Conservation (phyloP, 2,888 invertebrate genomes). For the Heliconius cydno region DNA sequence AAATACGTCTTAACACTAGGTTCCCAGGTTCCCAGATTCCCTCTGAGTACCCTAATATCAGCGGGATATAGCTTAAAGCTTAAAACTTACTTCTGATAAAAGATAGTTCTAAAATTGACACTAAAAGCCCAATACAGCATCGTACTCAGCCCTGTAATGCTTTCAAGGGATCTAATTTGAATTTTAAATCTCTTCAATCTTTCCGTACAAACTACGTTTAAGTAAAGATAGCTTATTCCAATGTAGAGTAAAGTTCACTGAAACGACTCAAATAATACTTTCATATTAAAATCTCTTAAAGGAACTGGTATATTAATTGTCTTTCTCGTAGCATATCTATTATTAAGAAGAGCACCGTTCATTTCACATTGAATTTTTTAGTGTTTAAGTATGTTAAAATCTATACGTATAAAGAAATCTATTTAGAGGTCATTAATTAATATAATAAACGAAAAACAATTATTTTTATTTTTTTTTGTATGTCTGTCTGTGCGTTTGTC, state of each 20-base stretch:
- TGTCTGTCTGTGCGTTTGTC: no score
- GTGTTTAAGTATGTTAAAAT: no score
- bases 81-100: not conserved
- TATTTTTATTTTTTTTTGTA: no score
- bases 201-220: constrained; percentile 22
- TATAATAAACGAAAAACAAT: no score
- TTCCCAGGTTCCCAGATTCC: no score
- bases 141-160: not conserved
- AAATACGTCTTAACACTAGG: not conserved
- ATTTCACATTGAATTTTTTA: not conserved
- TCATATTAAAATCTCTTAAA: constrained; percentile 12
- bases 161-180: constrained; percentile 25
- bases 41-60: no score
- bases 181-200: constrained; percentile 26
- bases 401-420: no score
- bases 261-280: constrained; percentile 18
- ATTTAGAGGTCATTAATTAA: no score
- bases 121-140: not conserved
- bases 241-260: constrained; percentile 4
- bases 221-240: constrained; percentile 18
- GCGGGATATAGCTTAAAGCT: no score
- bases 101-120: not conserved
- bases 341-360: not conserved
- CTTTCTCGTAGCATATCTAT: not conserved
- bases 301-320: not conserved